Percentiles rank a stretch among this genome's conserved stretches.
These are phyloP conservation scores for Augochlorella aurata DNA, from an alignment of 2,888 invertebrate genomes.

Conservation along the genomic window DNA sequence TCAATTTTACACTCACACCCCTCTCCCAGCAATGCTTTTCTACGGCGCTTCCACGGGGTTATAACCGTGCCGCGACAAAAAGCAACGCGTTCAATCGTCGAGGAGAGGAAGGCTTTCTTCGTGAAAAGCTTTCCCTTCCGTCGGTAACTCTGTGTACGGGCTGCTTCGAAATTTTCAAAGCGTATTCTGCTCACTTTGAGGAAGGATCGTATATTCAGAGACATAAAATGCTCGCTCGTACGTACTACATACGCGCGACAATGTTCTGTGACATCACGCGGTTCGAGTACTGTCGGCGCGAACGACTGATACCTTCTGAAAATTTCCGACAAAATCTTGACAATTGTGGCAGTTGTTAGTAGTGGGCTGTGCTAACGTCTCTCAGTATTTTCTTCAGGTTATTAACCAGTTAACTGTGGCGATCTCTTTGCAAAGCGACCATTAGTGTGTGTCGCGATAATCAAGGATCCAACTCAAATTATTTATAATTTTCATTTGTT, in stretches of 20 bases:
- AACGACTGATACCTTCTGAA: background rate
- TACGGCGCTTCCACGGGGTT: conserved; percentile 25
- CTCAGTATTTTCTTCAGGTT: no score
- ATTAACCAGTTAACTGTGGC: no score
- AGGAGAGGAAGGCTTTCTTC: conserved; percentile 15
- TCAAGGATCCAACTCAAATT: no score
- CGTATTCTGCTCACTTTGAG: background rate
- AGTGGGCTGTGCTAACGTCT: no score
- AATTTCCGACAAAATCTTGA: no score
- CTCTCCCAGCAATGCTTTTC: conserved; percentile 30
- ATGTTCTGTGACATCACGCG: background rate
- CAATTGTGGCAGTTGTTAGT: no score
- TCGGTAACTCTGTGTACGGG: background rate
- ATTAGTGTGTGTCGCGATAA: no score
- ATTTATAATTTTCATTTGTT: no score
- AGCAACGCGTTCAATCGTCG: conserved; percentile 37
- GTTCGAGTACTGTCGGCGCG: background rate
- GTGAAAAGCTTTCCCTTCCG: conserved; percentile 38
- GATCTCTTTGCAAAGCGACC: no score
- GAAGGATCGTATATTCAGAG: background rate
- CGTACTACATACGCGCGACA: background rate
- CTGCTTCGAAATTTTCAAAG: conserved; percentile 11
- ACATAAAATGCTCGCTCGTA: background rate
- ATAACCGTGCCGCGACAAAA: conserved; percentile 41
- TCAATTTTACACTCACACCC: conserved; percentile 48